Evolutionary conservation across 1,140 invertebrate genomes (phyloP).

Genomic region (Bombyx mandarina): DNA sequence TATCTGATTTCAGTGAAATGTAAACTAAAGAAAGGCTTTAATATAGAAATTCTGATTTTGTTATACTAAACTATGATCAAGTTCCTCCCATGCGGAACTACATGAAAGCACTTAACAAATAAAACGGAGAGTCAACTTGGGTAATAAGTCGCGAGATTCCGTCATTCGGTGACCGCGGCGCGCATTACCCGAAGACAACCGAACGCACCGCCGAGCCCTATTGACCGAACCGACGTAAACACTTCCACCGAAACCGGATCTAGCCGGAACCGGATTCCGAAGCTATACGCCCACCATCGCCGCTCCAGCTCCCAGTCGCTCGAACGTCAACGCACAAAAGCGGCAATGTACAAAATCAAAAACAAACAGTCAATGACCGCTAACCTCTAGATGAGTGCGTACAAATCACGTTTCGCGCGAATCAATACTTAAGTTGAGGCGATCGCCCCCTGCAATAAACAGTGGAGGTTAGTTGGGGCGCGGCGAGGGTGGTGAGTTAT

Average conservation of each 20-base stretch:
- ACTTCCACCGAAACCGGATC: constrained; percentile 26
- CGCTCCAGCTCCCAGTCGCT: background rate
- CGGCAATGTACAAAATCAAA: constrained; percentile 19
- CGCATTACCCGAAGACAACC: constrained; percentile 55
- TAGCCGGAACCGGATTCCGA: constrained; percentile 5
- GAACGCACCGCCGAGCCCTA: constrained; percentile 54
- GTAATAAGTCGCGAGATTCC: constrained; percentile 54
- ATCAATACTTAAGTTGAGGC: constrained; percentile 70
- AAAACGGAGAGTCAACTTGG: constrained; percentile 31
- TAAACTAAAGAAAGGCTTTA: too few species aligned
- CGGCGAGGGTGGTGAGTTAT: constrained; percentile 29
- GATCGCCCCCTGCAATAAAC: constrained; percentile 61
- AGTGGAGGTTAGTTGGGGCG: constrained; percentile 41
- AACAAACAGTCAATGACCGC: constrained; percentile 14
- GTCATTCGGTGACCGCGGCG: constrained; percentile 26
- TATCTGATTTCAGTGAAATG: too few species aligned
- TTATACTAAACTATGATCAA: too few species aligned
- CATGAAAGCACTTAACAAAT: constrained; percentile 51
- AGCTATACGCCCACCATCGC: constrained; percentile 11
- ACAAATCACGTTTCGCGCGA: constrained; percentile 70
- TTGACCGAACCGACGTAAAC: constrained; percentile 60
- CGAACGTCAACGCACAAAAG: background rate
- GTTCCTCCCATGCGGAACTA: constrained; percentile 24
- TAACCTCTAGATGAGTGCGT: constrained; percentile 61
- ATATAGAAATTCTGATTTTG: too few species aligned